Conservation (phyloP, 2,888 invertebrate genomes). For the Seladonia tumulorum region DNA sequence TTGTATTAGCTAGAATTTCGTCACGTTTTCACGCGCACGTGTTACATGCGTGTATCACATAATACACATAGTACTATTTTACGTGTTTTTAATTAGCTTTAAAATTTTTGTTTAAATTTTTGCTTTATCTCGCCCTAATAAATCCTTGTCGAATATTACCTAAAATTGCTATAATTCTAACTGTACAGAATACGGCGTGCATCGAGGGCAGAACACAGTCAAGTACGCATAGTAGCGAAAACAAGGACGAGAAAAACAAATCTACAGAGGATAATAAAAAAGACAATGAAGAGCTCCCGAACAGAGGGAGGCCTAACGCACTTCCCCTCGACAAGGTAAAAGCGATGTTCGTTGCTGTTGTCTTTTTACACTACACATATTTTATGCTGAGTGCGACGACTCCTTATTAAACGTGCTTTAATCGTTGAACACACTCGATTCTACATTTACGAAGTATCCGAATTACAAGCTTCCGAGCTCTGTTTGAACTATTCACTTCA, state of each 20-base stretch:
- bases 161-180: no score
- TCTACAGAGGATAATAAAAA: background rate
- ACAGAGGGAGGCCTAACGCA: accelerated
- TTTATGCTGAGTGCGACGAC: background rate
- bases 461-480: background rate
- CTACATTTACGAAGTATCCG: background rate
- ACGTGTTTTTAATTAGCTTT: no score
- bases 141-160: no score
- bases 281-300: background rate
- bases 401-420: background rate
- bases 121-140: no score
- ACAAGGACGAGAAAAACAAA: background rate
- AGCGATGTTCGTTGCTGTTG: background rate
- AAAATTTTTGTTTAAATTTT: no score
- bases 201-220: constrained; percentile 2
- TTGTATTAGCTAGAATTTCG: no score
- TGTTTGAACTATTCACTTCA: background rate
- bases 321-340: constrained; percentile 28
- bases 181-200: no score
- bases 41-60: no score
- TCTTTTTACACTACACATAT: constrained; percentile 10
- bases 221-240: constrained; percentile 27
- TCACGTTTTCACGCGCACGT: no score
- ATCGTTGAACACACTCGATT: background rate
- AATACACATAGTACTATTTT: no score